A percentile compares a stretch with the other conserved stretches of the same genome.
Conservation (phyloP, 2,797 vertebrate species). For the Molossus alvarezi region DNA sequence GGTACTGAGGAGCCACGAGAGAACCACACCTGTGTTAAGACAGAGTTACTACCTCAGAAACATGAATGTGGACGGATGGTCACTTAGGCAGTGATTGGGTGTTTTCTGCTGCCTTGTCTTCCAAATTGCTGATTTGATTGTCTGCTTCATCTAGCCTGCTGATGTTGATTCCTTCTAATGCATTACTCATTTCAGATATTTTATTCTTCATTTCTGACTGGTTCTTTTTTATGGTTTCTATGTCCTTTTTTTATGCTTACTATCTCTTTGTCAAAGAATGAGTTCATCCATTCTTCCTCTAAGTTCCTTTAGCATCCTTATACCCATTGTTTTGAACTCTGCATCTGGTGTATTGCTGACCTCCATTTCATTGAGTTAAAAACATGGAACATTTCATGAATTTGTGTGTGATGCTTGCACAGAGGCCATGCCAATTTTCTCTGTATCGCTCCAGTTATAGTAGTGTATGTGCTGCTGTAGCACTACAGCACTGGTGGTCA, state of each 20-base stretch:
- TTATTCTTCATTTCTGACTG: not conserved
- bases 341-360: not conserved
- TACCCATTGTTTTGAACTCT: not conserved
- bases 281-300: not conserved
- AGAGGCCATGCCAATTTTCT: not conserved
- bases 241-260: not conserved
- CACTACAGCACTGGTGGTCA: not conserved
- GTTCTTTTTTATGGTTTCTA: not conserved
- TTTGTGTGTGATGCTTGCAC: not conserved
- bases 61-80: not conserved
- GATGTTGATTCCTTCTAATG: not conserved
- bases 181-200: not conserved
- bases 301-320: not conserved
- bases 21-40: not conserved
- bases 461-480: not conserved
- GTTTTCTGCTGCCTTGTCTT: not conserved
- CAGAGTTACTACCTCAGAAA: not conserved
- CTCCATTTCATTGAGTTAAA: not conserved
- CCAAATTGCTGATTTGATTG: not conserved
- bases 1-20: not conserved
- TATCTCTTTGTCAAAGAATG: not conserved
- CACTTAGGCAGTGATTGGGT: not conserved
- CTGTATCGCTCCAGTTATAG: not conserved
- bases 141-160: not conserved
- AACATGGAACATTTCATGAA: not conserved